Base-by-base conservation (phyloP, 2,888 invertebrate species). In the Eupithecia tripunctaria region DNA sequence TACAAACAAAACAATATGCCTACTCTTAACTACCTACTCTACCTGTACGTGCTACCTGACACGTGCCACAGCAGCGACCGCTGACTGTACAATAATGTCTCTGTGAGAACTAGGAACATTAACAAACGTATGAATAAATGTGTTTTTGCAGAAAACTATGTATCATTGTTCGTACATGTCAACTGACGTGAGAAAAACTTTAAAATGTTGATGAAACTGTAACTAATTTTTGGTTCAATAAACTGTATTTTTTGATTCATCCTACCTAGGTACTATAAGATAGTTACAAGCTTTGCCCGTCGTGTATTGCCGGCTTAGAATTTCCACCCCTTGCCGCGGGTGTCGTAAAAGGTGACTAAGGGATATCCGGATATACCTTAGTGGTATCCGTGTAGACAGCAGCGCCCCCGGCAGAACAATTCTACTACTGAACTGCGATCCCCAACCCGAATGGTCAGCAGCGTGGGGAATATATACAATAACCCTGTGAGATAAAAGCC, bases 31-130 rank as follows among this genome's bases (percentile, higher is more conserved):
- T n/a, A 47, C 59, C 27, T 59, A 59, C 18, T 8, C 8, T 29
- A 18, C 10, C 18, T 7, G 4, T 29, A 18, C 29, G 27, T 60
- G 29, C 60, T 18, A 38, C 10, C 21, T 12, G 38, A 38, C n/a
- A 63, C 21, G 66, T 63, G 67, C 56, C 62, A 69, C 0, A 8
- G 7, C 25, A 36, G 51, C 25, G 63, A 27, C 41, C 62, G 56
- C 10, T 5, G 21, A 56, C 38, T 73, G 70, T 67, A 73, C 18
- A 60, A 15, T 60, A 60, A 29, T 60, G 60, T 64, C 38, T 38
- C 29, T 64, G 64, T 64, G 64, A 64, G 64, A 64, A 64, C 64
- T 38, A 64, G 64, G 64, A 25, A 64, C 64, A 64, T 60, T 29
- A 25, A 59, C 15, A 63, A 62, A 63, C 36, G 63, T 64, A 64